A percentile compares a stretch with the other conserved stretches of the same genome.
These are phyloP conservation scores for Drosophila simulans DNA, from an alignment of 1,140 invertebrate genomes.

Conservation along the genomic window DNA sequence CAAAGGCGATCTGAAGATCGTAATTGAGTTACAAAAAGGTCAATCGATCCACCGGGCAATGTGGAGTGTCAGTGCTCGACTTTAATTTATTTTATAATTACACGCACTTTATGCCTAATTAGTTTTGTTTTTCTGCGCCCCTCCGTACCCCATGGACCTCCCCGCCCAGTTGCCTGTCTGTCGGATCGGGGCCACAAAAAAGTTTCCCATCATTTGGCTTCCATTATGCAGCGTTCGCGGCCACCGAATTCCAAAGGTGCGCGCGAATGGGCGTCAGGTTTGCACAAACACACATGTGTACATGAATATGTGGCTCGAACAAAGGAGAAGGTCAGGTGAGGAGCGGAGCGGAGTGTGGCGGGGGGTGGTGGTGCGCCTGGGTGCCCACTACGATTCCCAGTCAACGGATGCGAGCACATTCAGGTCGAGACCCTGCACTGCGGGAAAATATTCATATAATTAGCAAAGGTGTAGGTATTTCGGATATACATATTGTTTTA, in stretches of 20 bases:
- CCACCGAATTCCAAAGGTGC: conserved; percentile 79
- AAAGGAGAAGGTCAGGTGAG: conserved; percentile 19
- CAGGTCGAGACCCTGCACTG: conserved; percentile 20
- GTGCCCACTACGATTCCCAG: conserved; percentile 73
- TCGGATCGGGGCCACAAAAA: conserved; percentile 58
- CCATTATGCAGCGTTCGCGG: conserved; percentile 81
- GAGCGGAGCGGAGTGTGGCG: neutral
- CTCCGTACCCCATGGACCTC: no score
- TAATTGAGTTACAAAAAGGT: conserved; percentile 83
- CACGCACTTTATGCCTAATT: conserved; percentile 75
- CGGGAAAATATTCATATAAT: neutral
- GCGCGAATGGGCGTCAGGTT: conserved; percentile 65
- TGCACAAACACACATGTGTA: conserved; percentile 32
- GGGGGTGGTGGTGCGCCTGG: conserved; percentile 54
- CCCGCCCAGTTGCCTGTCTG: conserved; percentile 8
- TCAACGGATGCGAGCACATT: conserved; percentile 68
- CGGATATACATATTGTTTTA: neutral
- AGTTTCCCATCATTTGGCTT: conserved; percentile 82
- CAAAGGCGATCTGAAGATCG: conserved; percentile 35
- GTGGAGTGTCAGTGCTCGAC: conserved; percentile 61
- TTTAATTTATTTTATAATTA: conserved; percentile 75
- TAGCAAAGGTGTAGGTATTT: no score
- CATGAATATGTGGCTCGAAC: conserved; percentile 32
- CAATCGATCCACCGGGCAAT: conserved; percentile 51
- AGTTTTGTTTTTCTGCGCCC: conserved; percentile 51